Conservation (phyloP, 2,113 vertebrate species). For the Lamprotornis superbus region DNA sequence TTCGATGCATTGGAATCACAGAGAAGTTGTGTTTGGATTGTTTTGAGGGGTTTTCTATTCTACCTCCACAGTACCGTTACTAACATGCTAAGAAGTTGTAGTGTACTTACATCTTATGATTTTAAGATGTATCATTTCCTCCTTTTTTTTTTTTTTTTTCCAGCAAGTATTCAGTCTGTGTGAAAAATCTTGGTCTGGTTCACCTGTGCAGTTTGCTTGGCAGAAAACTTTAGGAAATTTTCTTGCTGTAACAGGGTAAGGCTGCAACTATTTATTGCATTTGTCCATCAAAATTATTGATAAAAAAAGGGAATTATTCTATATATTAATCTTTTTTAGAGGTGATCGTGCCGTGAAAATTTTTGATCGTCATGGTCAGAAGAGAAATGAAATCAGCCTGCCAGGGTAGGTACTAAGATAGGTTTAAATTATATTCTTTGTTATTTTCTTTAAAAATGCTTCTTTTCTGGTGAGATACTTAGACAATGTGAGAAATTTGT, state of each 20-base stretch:
- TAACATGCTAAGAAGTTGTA: not conserved
- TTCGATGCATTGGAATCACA: not conserved
- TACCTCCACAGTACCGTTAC: not conserved
- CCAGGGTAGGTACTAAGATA: slow-evolving; percentile 80
- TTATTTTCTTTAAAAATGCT: not conserved
- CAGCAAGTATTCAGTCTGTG: slow-evolving; percentile 88
- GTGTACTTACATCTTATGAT: not conserved
- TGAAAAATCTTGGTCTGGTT: slow-evolving; percentile 84
- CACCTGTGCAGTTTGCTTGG: slow-evolving; percentile 87
- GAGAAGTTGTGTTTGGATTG: not conserved
- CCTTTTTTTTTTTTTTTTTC: slow-evolving; percentile 1
- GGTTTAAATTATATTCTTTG: not conserved
- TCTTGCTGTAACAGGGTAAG: slow-evolving; percentile 94
- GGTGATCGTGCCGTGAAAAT: slow-evolving; percentile 89
- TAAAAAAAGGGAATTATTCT: not conserved
- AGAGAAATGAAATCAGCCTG: slow-evolving; percentile 88
- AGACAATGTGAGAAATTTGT: not conserved
- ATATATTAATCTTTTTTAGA: slow-evolving; percentile 68
- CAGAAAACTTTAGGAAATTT: slow-evolving; percentile 93
- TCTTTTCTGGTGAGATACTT: not conserved
- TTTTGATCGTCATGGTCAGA: slow-evolving; percentile 97
- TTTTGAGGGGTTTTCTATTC: not conserved
- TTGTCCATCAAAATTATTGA: not conserved
- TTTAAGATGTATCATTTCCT: not conserved
- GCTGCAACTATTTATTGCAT: not conserved